A percentile compares a stretch with the other conserved stretches of the same genome.
Conservation (phyloP, 2,888 invertebrate genomes). For the Lycia hirtaria region DNA sequence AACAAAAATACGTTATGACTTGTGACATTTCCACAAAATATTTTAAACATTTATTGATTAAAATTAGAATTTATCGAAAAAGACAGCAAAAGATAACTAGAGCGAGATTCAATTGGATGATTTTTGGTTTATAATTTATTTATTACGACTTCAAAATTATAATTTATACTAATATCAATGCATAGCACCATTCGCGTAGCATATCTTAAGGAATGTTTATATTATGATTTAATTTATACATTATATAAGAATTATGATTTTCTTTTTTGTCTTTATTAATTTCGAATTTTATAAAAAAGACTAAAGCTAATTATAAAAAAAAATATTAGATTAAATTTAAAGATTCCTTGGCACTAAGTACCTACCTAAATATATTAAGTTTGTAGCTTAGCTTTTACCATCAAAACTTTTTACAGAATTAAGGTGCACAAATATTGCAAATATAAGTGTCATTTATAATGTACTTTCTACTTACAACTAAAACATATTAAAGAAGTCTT, state of each 20-base stretch:
- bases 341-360: constrained; percentile 50
- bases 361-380: constrained; percentile 19
- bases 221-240: no score
- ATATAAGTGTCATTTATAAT: constrained; percentile 22
- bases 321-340: constrained; percentile 22
- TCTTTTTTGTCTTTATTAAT: constrained; percentile 45
- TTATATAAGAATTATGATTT: constrained; percentile 16
- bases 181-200: constrained; percentile 66
- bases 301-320: constrained; percentile 32
- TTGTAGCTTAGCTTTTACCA: constrained; percentile 28
- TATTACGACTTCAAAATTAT: constrained; percentile 39
- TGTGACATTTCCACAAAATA: constrained; percentile 30
- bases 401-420: constrained; percentile 33
- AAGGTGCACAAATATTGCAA: constrained; percentile 34
- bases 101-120: constrained; percentile 51
- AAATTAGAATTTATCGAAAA: constrained; percentile 25
- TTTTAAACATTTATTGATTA: neutral
- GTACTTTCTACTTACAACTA: constrained; percentile 19
- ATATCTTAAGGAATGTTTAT: constrained; percentile 41
- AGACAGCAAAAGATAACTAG: constrained; percentile 54
- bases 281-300: constrained; percentile 40
- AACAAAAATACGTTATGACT: neutral
- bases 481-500: constrained; percentile 35
- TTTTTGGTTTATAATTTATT: constrained; percentile 55
- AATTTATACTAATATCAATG: constrained; percentile 48